phyloP scores from a whole-genome alignment of 1,140 invertebrate species.

The Plodia interpunctella region DNA sequence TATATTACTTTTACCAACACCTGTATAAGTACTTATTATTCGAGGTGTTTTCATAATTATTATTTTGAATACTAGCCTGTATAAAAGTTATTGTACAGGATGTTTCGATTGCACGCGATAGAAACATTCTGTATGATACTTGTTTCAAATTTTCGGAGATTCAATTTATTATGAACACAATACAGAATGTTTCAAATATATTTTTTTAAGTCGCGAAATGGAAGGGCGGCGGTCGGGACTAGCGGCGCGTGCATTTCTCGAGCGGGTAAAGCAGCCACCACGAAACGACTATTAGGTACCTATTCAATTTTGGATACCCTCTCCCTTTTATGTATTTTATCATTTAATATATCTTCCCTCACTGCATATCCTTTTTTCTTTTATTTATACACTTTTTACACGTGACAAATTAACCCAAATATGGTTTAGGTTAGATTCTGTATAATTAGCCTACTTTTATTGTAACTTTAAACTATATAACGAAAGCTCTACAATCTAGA shows the following conservation, averaged over 20 bases:
- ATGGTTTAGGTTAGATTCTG: not conserved
- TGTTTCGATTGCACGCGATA: slow-evolving; percentile 2
- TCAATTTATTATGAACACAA: not conserved
- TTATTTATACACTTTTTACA: too few species aligned
- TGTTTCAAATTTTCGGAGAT: not conserved
- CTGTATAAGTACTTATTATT: slow-evolving; percentile 7
- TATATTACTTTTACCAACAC: not conserved
- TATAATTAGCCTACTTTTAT: too few species aligned
- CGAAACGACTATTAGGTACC: slow-evolving; percentile 5
- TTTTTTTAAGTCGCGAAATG: slow-evolving; percentile 6
- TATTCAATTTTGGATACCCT: not conserved
- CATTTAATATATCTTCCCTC: slow-evolving; percentile 14
- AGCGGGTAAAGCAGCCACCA: not conserved
- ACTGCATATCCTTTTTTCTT: slow-evolving; percentile 10
- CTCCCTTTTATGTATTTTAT: not conserved
- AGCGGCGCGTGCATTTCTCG: not conserved
- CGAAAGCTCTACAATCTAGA: too few species aligned
- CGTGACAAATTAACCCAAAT: not conserved
- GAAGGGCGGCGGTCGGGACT: not conserved
- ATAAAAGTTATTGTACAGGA: slow-evolving; percentile 7
- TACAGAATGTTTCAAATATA: slow-evolving; percentile 7
- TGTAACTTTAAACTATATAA: too few species aligned
- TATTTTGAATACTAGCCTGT: not conserved
- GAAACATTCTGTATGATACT: slow-evolving; percentile 7
- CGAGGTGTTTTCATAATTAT: slow-evolving; percentile 1